A percentile compares a stretch with the other conserved stretches of the same genome.
Conservation (phyloP, 2,797 vertebrate species). For the Myotis pilosus region DNA sequence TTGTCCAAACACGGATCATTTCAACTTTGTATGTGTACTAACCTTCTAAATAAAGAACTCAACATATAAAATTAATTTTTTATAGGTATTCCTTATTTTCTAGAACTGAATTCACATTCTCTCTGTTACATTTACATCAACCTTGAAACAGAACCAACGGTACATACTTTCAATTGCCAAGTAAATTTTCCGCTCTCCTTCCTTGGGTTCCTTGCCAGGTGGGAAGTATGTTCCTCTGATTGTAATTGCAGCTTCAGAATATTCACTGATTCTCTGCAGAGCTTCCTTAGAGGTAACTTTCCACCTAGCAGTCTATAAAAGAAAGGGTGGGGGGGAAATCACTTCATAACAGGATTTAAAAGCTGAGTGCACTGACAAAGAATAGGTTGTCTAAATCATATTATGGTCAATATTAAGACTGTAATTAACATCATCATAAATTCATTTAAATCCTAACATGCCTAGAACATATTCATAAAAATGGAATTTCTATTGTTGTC, state of each 20-base stretch:
- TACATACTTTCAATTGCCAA: slow-evolving; percentile 98
- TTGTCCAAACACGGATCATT: neutral
- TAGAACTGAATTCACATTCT: neutral
- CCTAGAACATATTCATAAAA: neutral
- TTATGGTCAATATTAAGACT: neutral
- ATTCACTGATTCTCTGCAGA: slow-evolving; percentile 97
- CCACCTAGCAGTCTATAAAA: slow-evolving; percentile 95
- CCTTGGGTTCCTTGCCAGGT: slow-evolving; percentile 98
- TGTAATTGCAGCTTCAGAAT: slow-evolving; percentile 98
- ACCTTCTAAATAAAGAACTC: slow-evolving; percentile 14
- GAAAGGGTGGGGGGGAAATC: neutral
- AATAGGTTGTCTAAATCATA: neutral
- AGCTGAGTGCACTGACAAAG: neutral
- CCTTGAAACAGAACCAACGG: neutral
- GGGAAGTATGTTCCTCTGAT: slow-evolving; percentile 99
- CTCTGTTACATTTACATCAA: neutral
- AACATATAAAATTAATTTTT: neutral
- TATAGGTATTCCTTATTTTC: neutral
- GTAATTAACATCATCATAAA: neutral
- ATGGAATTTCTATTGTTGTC: neutral
- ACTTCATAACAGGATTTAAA: slow-evolving; percentile 3
- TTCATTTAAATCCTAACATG: neutral
- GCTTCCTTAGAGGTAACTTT: slow-evolving; percentile 99
- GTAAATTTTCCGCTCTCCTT: slow-evolving; percentile 98
- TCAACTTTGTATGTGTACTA: neutral